Evolutionary conservation across 2,888 invertebrate genomes (phyloP), one percentile per base, ranked within the genome.

Genomic region (Neelides folsomi): DNA sequence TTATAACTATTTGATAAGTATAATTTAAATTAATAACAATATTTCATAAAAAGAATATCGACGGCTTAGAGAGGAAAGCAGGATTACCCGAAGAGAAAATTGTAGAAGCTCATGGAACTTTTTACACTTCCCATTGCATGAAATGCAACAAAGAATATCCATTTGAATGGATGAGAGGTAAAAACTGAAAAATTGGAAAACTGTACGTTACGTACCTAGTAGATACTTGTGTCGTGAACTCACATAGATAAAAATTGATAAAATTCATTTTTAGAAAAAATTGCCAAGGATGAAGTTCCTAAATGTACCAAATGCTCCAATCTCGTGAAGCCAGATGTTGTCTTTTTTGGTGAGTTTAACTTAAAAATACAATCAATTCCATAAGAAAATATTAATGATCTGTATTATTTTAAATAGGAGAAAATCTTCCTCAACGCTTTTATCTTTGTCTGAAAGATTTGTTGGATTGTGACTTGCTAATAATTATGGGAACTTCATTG

Each of bases 51-150:
- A 83, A 95, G 75, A 97, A 97, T 70, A 90, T 97, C 62, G 95
- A 97, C 70, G 88, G 89, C 0, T 70, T 95, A 57, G 95, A 97
- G 71, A 74, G 88, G 59, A 76, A 85, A 2, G 86, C 93, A 8
- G 87, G 86, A 2, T 72, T 97, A 51, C 82, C 84, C 0, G 81
- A 77, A 2, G 83, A 88, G 0, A 88, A 86, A 68, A 71, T 94
- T 20, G 85, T 95, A 0, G 93, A 95, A 70, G 94, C 94, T 2
- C 95, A 97, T 68, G 97, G 97, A 0, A 86, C 90, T 1, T 93
- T 94, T 69, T 79, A 82, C 67, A 86, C 84, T 0, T 85, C 86
- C 45, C 89, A 86, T 67, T 95, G 95, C 68, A 58, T 66, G 34
- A 46, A 64, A 6, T 95, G 94, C 67, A 72, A 75, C 2, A 76